phyloP scores from a whole-genome alignment of 2,888 invertebrate species.

The Dryobotodes eremita region DNA sequence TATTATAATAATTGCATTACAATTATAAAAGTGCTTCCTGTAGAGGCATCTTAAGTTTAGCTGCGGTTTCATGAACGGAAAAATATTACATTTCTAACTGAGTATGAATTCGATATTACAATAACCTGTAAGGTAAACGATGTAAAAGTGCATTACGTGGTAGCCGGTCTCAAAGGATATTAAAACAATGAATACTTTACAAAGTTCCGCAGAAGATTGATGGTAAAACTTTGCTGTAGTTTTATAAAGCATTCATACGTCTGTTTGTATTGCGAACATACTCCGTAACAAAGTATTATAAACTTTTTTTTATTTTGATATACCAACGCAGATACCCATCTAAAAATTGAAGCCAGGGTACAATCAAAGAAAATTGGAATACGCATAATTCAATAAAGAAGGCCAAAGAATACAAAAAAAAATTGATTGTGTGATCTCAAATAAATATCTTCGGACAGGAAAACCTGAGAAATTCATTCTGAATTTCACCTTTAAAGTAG shows the following conservation, averaged over 20 bases:
- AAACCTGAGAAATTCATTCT: neutral
- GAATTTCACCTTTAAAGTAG: too few species aligned
- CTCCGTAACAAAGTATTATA: constrained; percentile 9
- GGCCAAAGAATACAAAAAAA: neutral
- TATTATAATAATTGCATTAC: neutral
- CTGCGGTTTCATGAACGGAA: neutral
- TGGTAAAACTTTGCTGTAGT: constrained; percentile 55
- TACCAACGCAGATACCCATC: neutral
- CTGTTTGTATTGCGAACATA: constrained; percentile 23
- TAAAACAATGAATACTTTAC: constrained; percentile 67
- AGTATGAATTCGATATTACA: constrained; percentile 11
- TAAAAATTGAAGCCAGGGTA: too few species aligned
- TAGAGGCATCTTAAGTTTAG: neutral
- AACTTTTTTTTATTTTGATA: neutral
- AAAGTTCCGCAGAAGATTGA: constrained; percentile 61
- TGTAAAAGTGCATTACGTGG: constrained; percentile 53
- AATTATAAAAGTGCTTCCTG: neutral
- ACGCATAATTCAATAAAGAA: neutral
- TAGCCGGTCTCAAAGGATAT: constrained; percentile 60
- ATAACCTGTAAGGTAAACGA: constrained; percentile 21
- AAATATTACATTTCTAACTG: constrained; percentile 5
- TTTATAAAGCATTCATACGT: constrained; percentile 30
- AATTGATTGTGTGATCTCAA: neutral
- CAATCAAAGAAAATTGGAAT: neutral
- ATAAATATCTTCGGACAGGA: neutral